Conservation (phyloP, 2,888 invertebrate species). For the Stenolophus ochropezus region DNA sequence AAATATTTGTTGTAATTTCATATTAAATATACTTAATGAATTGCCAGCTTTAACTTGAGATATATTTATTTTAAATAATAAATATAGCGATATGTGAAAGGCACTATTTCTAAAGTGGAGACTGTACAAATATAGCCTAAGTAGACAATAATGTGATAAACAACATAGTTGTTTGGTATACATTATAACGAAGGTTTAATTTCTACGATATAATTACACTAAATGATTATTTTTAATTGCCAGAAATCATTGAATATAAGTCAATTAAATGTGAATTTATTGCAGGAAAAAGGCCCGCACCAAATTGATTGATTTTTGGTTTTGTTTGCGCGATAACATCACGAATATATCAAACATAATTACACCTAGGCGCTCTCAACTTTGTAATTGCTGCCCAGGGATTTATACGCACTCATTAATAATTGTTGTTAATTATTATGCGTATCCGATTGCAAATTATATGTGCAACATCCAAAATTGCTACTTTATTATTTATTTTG, state of each 20-base stretch:
- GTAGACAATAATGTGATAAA: too few species aligned
- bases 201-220: slow-evolving; percentile 51
- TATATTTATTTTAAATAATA: too few species aligned
- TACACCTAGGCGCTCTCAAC: not conserved
- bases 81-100: too few species aligned
- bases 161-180: too few species aligned
- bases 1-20: too few species aligned
- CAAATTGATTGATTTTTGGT: slow-evolving; percentile 43
- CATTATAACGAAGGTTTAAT: too few species aligned
- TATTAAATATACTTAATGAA: too few species aligned
- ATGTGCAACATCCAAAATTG: too few species aligned
- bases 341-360: not conserved
- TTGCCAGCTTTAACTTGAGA: too few species aligned
- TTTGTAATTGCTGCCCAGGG: slow-evolving; percentile 9
- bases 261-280: slow-evolving; percentile 60
- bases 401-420: slow-evolving; percentile 28
- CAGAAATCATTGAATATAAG: slow-evolving; percentile 59
- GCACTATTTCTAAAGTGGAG: too few species aligned
- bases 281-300: slow-evolving; percentile 10
- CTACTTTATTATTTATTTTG: not conserved
- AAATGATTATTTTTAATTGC: slow-evolving; percentile 61
- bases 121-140: too few species aligned
- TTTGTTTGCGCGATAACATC: slow-evolving; percentile 5
- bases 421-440: slow-evolving; percentile 37
- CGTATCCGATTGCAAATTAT: not conserved